Conservation (phyloP, 2,888 invertebrate genomes). For the Onchidella celtica region DNA sequence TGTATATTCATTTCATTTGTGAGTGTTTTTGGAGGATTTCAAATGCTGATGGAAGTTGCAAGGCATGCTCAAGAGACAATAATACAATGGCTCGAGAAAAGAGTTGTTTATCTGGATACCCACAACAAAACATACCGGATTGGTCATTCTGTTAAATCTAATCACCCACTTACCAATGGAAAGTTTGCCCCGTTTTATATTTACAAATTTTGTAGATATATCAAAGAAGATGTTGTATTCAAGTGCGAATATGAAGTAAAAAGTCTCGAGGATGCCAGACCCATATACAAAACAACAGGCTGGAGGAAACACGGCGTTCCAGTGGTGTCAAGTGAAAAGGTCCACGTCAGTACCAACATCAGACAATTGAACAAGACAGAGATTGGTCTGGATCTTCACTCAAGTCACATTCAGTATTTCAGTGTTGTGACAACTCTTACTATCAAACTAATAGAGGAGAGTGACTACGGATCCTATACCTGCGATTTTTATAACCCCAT, state of each 20-base stretch:
- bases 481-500: background rate
- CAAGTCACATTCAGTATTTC: background rate
- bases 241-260: background rate
- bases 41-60: background rate
- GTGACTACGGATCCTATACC: background rate
- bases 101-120: background rate
- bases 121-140: too few relatives aligned
- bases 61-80: background rate
- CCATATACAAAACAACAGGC: background rate
- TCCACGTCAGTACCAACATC: background rate
- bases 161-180: background rate
- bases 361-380: background rate
- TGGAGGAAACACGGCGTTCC: background rate
- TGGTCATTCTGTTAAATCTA: background rate
- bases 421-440: background rate
- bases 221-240: slow-evolving; percentile 6
- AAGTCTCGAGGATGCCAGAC: background rate
- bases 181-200: too few relatives aligned
- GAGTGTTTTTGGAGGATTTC: background rate
- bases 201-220: background rate
- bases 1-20: background rate
- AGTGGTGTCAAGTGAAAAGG: background rate
- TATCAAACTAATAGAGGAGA: background rate
- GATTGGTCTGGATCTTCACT: background rate
- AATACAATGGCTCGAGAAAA: background rate